These are phyloP conservation scores for Apodemus agrarius DNA, from an alignment of 2,797 vertebrate species.

Conservation along the genomic window DNA sequence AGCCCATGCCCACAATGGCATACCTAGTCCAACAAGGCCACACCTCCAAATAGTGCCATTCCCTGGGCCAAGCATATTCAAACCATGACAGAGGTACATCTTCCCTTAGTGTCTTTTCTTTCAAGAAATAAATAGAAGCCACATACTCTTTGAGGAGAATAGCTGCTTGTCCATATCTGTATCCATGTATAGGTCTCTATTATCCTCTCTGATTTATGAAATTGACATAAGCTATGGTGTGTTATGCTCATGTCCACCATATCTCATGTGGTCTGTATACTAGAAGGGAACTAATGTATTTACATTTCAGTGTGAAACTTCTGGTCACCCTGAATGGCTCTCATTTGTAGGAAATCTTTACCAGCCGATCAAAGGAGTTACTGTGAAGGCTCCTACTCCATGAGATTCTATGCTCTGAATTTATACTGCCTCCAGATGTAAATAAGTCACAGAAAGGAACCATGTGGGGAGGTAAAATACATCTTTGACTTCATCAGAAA, in stretches of 20 bases:
- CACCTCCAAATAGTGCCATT: too few species aligned
- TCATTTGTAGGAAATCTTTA: not conserved
- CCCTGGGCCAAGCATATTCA: not conserved
- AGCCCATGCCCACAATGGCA: too few species aligned
- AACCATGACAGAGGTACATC: not conserved
- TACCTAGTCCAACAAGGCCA: too few species aligned
- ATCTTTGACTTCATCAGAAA: not conserved
- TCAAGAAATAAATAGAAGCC: not conserved
- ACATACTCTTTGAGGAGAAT: not conserved
- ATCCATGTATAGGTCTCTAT: not conserved
- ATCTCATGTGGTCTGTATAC: not conserved
- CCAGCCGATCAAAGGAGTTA: not conserved
- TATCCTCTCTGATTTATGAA: not conserved
- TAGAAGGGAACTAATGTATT: not conserved
- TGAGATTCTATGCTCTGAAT: not conserved
- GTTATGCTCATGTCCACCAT: not conserved
- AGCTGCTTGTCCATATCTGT: not conserved
- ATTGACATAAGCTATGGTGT: not conserved
- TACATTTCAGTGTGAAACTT: not conserved
- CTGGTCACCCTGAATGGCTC: not conserved
- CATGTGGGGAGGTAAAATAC: not conserved
- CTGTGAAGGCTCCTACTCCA: not conserved
- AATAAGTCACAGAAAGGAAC: not conserved
- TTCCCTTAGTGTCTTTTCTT: not conserved
- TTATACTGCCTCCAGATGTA: not conserved